These are phyloP conservation scores for Sialia sialis DNA, from an alignment of 2,113 vertebrate species.

Conservation along the genomic window DNA sequence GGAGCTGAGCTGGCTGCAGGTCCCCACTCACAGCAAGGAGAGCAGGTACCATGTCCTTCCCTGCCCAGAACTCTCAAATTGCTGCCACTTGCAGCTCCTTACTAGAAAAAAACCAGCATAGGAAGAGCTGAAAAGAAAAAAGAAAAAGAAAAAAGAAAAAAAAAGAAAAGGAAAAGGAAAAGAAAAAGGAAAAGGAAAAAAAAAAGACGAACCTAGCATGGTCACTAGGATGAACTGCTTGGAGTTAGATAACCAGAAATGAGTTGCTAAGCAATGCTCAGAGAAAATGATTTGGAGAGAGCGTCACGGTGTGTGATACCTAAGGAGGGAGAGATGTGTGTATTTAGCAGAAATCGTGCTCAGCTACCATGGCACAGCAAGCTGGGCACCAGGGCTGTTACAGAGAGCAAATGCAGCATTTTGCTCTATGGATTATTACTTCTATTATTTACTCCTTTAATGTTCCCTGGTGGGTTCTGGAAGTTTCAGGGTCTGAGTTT, in stretches of 20 bases:
- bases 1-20: not conserved
- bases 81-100: not conserved
- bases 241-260: not conserved
- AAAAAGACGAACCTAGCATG: not conserved
- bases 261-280: not conserved
- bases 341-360: not conserved
- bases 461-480: not conserved
- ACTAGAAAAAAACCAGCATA: not conserved
- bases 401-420: not conserved
- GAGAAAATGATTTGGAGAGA: not conserved
- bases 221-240: not conserved
- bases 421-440: not conserved
- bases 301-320: not conserved
- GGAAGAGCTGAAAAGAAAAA: not conserved
- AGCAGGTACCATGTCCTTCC: not conserved
- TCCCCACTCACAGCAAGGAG: not conserved
- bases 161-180: too few species aligned
- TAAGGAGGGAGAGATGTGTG: not conserved
- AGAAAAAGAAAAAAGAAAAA: too few species aligned
- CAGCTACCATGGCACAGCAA: not conserved
- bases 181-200: too few species aligned
- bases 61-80: not conserved
- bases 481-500: not conserved
- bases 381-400: not conserved
- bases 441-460: not conserved